Evolutionary conservation across 2,113 vertebrate genomes (phyloP).

Genomic region (Aegithalos caudatus): DNA sequence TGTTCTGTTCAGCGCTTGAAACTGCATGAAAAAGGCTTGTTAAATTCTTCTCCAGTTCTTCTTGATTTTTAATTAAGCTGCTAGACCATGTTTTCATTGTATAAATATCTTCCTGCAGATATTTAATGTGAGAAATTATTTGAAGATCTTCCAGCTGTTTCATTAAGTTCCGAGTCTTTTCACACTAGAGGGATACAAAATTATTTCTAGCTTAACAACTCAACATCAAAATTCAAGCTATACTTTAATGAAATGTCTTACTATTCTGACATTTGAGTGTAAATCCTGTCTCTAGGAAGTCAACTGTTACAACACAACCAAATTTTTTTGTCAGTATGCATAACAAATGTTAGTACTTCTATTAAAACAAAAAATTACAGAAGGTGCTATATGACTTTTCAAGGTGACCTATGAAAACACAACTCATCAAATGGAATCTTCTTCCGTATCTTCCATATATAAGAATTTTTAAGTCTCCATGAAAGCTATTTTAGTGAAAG

Average conservation of each 20-base stretch:
- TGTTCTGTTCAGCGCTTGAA: slow-evolving; percentile 72
- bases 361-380: background rate
- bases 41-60: slow-evolving; percentile 76
- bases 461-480: background rate
- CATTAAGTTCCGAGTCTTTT: slow-evolving; percentile 73
- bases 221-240: background rate
- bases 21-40: slow-evolving; percentile 74
- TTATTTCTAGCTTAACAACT: slow-evolving; percentile 27
- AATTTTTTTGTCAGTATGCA: background rate
- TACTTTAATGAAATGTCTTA: background rate
- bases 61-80: slow-evolving; percentile 69
- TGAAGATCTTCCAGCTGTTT: slow-evolving; percentile 72
- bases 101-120: slow-evolving; percentile 75
- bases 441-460: background rate
- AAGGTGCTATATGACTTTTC: background rate
- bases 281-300: background rate
- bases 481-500: background rate
- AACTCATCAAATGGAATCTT: background rate
- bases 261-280: background rate
- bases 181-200: slow-evolving; percentile 78
- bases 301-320: background rate
- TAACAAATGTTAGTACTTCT: background rate
- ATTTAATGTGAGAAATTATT: slow-evolving; percentile 70
- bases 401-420: background rate
- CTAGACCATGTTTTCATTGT: slow-evolving; percentile 76